phyloP scores from a whole-genome alignment of 2,888 invertebrate genomes.

The Scaptomyza cyrtandrae region DNA sequence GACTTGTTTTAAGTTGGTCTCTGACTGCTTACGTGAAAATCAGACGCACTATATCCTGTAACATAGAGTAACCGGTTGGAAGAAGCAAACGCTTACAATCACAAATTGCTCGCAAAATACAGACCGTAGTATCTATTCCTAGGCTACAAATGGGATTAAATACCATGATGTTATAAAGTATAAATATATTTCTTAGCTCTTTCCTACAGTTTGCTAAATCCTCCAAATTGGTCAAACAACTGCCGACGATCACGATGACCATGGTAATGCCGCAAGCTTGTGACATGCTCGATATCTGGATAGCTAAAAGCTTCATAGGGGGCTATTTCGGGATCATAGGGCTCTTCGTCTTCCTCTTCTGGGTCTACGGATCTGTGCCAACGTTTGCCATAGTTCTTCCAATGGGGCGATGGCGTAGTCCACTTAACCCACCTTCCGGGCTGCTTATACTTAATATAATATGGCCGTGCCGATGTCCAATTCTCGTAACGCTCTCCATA shows the following conservation, averaged over 20 bases:
- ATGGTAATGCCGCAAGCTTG: constrained; percentile 72
- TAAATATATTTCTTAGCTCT: neutral
- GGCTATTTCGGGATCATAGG: constrained; percentile 57
- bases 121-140: constrained; percentile 83
- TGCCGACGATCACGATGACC: constrained; percentile 81
- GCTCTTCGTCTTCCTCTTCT: constrained; percentile 27
- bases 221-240: constrained; percentile 76
- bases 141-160: constrained; percentile 57
- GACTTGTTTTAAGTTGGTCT: rapidly evolving
- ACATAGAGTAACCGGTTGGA: constrained; percentile 87
- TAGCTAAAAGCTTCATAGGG: constrained; percentile 45
- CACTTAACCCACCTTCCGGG: constrained; percentile 69
- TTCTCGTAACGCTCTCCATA: constrained; percentile 66
- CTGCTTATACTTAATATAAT: constrained; percentile 35
- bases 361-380: constrained; percentile 50
- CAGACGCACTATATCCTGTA: constrained; percentile 88
- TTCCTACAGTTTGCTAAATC: constrained; percentile 74
- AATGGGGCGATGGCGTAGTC: constrained; percentile 65
- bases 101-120: constrained; percentile 89
- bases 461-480: constrained; percentile 58
- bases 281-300: constrained; percentile 65
- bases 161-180: neutral
- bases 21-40: constrained; percentile 87
- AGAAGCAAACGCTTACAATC: constrained; percentile 87
- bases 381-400: constrained; percentile 56